Conservation (phyloP, 2,797 vertebrate species). For the Sitta carolinensis region DNA sequence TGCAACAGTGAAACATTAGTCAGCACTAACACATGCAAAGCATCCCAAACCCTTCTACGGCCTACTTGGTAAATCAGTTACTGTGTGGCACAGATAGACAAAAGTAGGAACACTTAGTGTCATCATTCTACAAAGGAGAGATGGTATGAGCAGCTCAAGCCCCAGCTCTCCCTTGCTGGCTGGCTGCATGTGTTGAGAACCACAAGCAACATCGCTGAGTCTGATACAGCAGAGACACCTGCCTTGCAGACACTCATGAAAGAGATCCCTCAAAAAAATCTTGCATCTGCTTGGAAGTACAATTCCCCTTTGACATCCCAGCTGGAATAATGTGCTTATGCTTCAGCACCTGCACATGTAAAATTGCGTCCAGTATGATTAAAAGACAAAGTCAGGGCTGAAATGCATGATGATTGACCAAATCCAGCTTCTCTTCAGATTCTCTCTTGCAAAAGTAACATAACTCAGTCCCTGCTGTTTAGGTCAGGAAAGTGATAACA, state of each 20-base stretch:
- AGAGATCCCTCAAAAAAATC: neutral
- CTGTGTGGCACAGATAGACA: neutral
- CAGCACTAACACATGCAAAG: neutral
- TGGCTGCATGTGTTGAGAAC: neutral
- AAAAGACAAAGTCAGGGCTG: neutral
- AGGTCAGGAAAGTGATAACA: neutral
- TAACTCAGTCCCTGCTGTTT: neutral
- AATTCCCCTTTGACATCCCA: neutral
- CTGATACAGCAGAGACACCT: neutral
- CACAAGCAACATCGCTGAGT: neutral
- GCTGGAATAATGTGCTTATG: neutral
- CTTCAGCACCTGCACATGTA: neutral
- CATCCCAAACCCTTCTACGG: neutral
- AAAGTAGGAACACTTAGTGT: neutral
- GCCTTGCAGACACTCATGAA: neutral
- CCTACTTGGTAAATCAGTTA: neutral
- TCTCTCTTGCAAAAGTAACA: neutral
- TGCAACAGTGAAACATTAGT: neutral
- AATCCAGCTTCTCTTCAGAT: neutral
- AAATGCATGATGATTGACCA: rapidly evolving
- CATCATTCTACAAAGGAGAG: neutral
- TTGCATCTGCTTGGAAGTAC: neutral
- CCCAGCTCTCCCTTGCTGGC: neutral
- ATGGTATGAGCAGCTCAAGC: neutral
- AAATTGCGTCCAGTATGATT: neutral